These are phyloP conservation scores for Platyura marginata DNA, from an alignment of 1,140 invertebrate species.

Conservation along the genomic window DNA sequence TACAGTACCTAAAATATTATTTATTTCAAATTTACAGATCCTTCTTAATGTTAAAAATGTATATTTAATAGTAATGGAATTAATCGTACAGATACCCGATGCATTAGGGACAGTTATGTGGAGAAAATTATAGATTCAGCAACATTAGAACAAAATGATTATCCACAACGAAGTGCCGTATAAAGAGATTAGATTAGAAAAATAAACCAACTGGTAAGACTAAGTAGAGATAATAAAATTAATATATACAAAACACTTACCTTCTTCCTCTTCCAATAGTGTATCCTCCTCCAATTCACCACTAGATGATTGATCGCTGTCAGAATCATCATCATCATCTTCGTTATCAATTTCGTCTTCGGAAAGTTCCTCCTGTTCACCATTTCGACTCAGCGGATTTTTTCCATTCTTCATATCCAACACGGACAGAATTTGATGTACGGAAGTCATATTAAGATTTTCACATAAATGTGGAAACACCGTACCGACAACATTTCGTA, in stretches of 20 bases:
- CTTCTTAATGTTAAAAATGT: conserved; percentile 13
- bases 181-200: no score
- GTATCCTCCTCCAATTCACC: conserved; percentile 12
- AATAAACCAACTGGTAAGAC: no score
- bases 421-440: conserved; percentile 55
- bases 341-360: conserved; percentile 15
- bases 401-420: conserved; percentile 43
- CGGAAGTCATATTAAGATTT: conserved; percentile 40
- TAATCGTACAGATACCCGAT: no score
- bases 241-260: no score
- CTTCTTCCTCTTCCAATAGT: no score
- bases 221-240: no score
- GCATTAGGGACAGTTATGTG: no score
- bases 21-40: conserved; percentile 10
- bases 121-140: no score
- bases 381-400: conserved; percentile 34
- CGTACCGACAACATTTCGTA: conserved; percentile 43
- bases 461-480: conserved; percentile 55
- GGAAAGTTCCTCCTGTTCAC: conserved; percentile 24
- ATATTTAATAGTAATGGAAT: no score
- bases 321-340: conserved; percentile 10
- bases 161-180: no score
- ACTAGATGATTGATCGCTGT: conserved; percentile 14
- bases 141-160: no score
- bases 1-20: conserved; percentile 34